A percentile compares a stretch with the other conserved stretches of the same genome.
Evolutionary conservation across 2,113 vertebrate genomes (phyloP).

Genomic region (Macroglossus sobrinus): DNA sequence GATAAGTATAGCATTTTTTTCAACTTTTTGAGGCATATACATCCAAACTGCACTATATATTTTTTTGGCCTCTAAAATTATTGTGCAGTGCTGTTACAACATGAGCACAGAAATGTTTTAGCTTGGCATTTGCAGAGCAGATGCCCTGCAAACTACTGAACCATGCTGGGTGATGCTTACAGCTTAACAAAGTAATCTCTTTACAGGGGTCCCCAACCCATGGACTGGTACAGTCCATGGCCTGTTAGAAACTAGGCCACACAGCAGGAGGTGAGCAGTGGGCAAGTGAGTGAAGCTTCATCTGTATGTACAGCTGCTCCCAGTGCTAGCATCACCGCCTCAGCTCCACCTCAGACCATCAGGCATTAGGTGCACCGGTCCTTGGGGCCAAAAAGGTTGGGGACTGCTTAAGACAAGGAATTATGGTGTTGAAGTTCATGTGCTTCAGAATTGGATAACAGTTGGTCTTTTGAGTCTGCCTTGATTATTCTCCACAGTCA

Average conservation of each 20-base stretch:
- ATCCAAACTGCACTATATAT: background rate
- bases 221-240: too few species aligned
- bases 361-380: too few species aligned
- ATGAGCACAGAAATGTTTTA: background rate
- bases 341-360: too few species aligned
- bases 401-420: too few species aligned
- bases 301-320: too few species aligned
- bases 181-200: background rate
- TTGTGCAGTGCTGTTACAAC: background rate
- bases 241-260: too few species aligned
- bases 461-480: background rate
- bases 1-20: background rate
- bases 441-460: background rate
- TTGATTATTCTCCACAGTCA: background rate
- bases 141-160: background rate
- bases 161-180: background rate
- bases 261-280: too few species aligned
- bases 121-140: background rate
- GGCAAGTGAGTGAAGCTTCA: too few species aligned
- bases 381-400: too few species aligned
- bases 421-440: background rate
- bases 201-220: background rate
- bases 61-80: conserved; percentile 18
- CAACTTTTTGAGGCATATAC: background rate
- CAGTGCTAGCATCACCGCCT: too few species aligned